These are phyloP conservation scores for Lordiphosa fenestrarum DNA, from an alignment of 2,888 invertebrate genomes.

Conservation along the genomic window DNA sequence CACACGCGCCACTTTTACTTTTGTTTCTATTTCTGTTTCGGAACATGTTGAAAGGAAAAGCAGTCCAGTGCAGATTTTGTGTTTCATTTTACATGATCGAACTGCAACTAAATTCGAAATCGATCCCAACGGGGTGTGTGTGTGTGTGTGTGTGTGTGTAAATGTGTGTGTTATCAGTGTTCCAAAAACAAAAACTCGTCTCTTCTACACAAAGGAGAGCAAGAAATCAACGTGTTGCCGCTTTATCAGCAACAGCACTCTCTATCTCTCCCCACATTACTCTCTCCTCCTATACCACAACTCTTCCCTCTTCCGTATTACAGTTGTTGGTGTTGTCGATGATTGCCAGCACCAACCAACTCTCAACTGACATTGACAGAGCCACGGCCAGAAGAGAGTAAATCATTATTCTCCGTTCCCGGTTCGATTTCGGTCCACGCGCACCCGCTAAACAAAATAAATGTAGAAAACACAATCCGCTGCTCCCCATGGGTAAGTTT, in stretches of 20 bases:
- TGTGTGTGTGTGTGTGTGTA: neutral
- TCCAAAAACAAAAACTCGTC: conserved; percentile 1
- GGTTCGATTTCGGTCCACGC: conserved; percentile 6
- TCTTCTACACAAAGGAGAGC: too few relatives aligned
- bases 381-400: conserved; percentile 2
- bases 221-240: conserved; percentile 33
- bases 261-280: neutral
- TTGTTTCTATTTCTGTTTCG: too few relatives aligned
- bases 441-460: conserved; percentile 7
- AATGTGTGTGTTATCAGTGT: conserved; percentile 3
- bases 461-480: conserved; percentile 5
- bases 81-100: too few relatives aligned
- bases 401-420: neutral
- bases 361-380: conserved; percentile 30
- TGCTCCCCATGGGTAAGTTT: conserved; percentile 6
- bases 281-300: conserved; percentile 2
- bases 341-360: conserved; percentile 16
- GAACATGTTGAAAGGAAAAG: too few relatives aligned
- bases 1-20: too few relatives aligned
- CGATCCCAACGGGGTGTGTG: neutral
- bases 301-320: conserved; percentile 7
- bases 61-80: too few relatives aligned
- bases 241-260: conserved; percentile 36
- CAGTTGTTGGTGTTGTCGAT: conserved; percentile 8
- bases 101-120: too few relatives aligned